Evolutionary conservation across 2,888 invertebrate species (phyloP), one percentile per base, ranked within the genome.

Genomic region (Nymphalis urticae): DNA sequence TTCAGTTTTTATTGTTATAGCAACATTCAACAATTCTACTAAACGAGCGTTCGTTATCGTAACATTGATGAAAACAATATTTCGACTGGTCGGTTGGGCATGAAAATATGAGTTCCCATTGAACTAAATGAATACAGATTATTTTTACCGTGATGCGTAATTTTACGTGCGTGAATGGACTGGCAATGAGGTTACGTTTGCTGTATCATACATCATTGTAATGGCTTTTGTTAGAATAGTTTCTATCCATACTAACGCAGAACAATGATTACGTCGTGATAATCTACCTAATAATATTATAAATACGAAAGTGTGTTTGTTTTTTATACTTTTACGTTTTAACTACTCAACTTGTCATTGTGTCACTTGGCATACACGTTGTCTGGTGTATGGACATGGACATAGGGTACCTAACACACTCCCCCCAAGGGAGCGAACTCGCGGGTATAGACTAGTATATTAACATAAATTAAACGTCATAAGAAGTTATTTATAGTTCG

Each of bases 51-150:
- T 17, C 17, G 32, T 17, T 83, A 82, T 85, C 80, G 75, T 77
- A 79, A 84, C 82, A 77, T 77, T 77, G 77, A 76, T 77, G 78
- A 78, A 78, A 79, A 82, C 77, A 77, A 78, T 76, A 76, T 76
- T 78, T 76, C 76, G 75, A 76, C 78, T 54, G 72, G 78, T 73
- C 77, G 71, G 73, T 75, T 70, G 75, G 76, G 82, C 79, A 75
- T 70, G 69, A 77, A 84, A 80, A 80, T 77, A 78, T 76, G 79
- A 79, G 79, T 79, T 80, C 80, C 82, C 80, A 79, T 84, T 83
- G 79, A 79, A 77, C 78, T 62, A 84, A 87, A 88, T 86, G 85
- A 83, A 87, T 86, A 85, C 81, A 80, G 80, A 86, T 87, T 85
- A 84, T 80, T 78, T 77, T 79, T 75, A 68, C 73, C 75, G 74